Percentiles rank a stretch among this genome's conserved stretches.
phyloP scores from a whole-genome alignment of 2,888 invertebrate species.

The Oasisia sp. region DNA sequence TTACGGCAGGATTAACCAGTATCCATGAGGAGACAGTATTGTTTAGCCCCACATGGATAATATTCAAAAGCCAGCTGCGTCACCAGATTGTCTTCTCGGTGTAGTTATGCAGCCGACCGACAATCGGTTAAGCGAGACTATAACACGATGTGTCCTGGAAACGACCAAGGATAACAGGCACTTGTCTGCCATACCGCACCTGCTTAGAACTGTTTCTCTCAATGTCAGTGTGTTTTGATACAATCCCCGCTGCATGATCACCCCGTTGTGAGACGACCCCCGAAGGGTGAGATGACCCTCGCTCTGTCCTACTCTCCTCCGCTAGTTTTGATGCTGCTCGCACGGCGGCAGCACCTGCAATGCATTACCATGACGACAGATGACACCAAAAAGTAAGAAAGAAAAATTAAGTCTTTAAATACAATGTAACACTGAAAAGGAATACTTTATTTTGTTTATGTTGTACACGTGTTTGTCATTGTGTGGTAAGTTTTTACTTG shows the following conservation, averaged over 20 bases:
- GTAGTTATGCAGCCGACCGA: no score
- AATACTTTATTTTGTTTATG: not conserved
- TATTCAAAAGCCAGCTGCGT: no score
- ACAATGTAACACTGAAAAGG: not conserved
- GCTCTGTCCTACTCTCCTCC: conserved; percentile 41
- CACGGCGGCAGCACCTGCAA: conserved; percentile 70
- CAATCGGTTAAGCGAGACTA: no score
- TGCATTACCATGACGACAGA: conserved; percentile 28
- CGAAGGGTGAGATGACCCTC: not conserved
- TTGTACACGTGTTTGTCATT: not conserved
- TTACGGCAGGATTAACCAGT: no score
- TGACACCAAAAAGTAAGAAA: not conserved
- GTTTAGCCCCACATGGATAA: no score
- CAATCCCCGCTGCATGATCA: not conserved
- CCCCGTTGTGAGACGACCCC: not conserved
- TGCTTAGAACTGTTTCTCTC: not conserved
- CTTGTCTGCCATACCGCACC: not conserved
- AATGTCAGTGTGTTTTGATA: not conserved
- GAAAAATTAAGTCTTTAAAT: not conserved
- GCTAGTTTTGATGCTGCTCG: conserved; percentile 61
- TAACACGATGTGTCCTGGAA: no score
- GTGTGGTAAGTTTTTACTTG: no score
- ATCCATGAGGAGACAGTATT: no score
- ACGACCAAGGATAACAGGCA: not conserved
- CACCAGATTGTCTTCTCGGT: no score